Percentiles rank a stretch among this genome's conserved stretches.
Conservation (phyloP, 2,888 invertebrate genomes). For the Microctonus brassicae region DNA sequence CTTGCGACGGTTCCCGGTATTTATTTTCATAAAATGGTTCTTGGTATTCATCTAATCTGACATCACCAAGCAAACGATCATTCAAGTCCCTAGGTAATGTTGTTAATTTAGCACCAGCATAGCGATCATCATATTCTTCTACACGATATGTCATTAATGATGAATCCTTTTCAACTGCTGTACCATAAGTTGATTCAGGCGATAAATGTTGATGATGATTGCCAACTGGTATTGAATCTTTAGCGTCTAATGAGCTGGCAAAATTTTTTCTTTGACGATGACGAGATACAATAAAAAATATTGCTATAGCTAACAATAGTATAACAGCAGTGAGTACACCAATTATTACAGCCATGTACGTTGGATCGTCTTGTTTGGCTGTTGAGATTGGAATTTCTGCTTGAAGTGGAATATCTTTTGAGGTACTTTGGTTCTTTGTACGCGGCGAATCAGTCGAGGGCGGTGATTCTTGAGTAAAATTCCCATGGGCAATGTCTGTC, state of each 20-base stretch:
- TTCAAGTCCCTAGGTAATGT: slow-evolving; percentile 66
- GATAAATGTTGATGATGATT: slow-evolving; percentile 70
- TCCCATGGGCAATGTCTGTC: slow-evolving; percentile 73
- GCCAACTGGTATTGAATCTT: slow-evolving; percentile 67
- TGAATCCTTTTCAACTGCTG: slow-evolving; percentile 71
- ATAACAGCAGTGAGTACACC: slow-evolving; percentile 74
- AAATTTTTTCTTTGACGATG: slow-evolving; percentile 72
- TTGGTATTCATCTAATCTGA: slow-evolving; percentile 68
- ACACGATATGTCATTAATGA: slow-evolving; percentile 72
- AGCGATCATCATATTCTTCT: slow-evolving; percentile 74
- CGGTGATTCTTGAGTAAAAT: slow-evolving; percentile 72
- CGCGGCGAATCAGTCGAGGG: slow-evolving; percentile 67
- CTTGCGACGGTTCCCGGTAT: slow-evolving; percentile 65
- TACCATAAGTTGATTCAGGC: slow-evolving; percentile 72
- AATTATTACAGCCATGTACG: slow-evolving; percentile 73
- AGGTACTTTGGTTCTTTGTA: slow-evolving; percentile 60
- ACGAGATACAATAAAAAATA: slow-evolving; percentile 72
- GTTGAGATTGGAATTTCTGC: slow-evolving; percentile 68
- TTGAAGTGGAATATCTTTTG: slow-evolving; percentile 59
- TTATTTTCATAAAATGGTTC: slow-evolving; percentile 68
- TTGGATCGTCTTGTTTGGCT: slow-evolving; percentile 71
- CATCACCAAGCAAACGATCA: slow-evolving; percentile 66
- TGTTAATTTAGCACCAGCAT: slow-evolving; percentile 65
- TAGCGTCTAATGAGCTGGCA: slow-evolving; percentile 70
- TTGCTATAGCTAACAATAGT: slow-evolving; percentile 72